Evolutionary conservation across 1,140 invertebrate species (phyloP).

Genomic region (Aphis gossypii): DNA sequence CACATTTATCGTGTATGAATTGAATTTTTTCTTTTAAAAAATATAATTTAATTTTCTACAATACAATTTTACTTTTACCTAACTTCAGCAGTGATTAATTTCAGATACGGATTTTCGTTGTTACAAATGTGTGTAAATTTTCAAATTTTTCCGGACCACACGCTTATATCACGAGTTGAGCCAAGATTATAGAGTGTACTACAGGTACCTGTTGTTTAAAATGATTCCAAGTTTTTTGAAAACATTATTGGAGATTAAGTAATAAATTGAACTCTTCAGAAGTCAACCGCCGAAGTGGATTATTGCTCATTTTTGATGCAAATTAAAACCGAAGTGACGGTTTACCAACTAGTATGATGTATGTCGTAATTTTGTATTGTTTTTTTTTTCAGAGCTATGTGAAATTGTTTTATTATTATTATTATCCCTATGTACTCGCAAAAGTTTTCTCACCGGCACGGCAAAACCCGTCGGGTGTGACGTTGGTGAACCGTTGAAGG

Average conservation of each 20-base stretch:
- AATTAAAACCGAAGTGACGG: neutral
- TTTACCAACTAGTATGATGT: neutral
- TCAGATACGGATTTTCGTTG: neutral
- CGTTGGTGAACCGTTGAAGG: neutral
- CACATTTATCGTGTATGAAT: neutral
- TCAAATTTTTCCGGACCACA: neutral
- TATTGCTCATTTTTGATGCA: neutral
- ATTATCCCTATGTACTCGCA: neutral
- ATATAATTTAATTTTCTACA: neutral
- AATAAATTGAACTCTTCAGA: neutral
- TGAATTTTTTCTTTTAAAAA: neutral
- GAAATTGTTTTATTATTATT: slow-evolving; percentile 4
- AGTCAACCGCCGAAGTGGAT: neutral
- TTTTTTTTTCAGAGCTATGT: neutral
- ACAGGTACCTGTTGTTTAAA: neutral
- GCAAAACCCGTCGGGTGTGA: neutral
- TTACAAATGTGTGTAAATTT: neutral
- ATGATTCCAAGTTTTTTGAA: neutral
- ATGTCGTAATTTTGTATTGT: neutral
- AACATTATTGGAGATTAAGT: neutral
- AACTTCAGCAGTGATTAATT: neutral
- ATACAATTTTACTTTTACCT: neutral
- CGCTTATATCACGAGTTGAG: neutral
- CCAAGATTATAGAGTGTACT: neutral
- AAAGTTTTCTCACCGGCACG: neutral